Evolutionary conservation across 2,797 vertebrate species (phyloP), one percentile per base, ranked within the genome.

Genomic region (Manis pentadactyla): DNA sequence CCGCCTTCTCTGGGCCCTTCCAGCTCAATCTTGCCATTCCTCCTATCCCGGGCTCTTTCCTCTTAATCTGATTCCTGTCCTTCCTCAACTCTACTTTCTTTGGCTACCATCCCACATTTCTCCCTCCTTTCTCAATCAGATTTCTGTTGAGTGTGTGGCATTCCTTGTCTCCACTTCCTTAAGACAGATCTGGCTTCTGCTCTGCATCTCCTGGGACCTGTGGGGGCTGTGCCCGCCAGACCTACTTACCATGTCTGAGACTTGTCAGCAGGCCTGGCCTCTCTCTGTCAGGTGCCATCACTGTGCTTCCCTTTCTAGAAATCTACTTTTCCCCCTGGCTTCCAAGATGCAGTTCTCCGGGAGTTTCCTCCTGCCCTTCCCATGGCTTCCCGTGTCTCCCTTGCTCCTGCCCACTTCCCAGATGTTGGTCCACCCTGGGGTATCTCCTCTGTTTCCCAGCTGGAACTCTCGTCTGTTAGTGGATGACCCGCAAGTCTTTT

Each of bases 21-120:
- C 25, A 29, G 49, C 66, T n/a, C 31, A 39, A 53, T 78, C 18
- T 39, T 15, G 15, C 13, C 27, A 0, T 5, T 53, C 42, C 59
- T n/a, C 68, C n/a, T 37, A 78, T 37, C 27, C 53, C 17, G 8
- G 57, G 7, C 49, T 53, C 71, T 42, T 84, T 79, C 53, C 61
- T 87, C 21, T 42, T 84, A 11, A 42, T 51, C 25, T 18, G 39
- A 23, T 64, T 63, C 39, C 13, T 17, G 10, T 49, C 49, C 69
- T 92, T 87, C 39, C 31, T 88, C 66, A n/a, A 5, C 31, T 34
- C 87, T 63, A n/a, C 55, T 63, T 46, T 87, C 55, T 77, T 66
- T 3, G 4, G n/a, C 61, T 3, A 4, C 68, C 46, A 75, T 5
- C 68, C 59, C 69, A 77, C 17, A 25, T 5, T 59, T 69, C 49